phyloP scores from a whole-genome alignment of 2,113 vertebrate species.

The Aspidoscelis tigris region DNA sequence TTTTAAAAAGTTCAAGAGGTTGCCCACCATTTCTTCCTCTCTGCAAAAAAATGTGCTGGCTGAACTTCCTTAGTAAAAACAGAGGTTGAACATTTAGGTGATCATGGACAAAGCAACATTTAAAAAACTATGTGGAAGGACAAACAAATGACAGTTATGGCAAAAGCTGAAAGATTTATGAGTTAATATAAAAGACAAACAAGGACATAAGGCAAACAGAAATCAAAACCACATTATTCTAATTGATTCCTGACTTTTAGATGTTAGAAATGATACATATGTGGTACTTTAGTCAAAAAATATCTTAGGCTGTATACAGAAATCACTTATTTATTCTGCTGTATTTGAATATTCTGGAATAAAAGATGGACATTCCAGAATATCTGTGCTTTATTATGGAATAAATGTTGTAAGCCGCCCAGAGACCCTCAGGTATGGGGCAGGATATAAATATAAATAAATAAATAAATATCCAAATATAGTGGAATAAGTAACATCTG shows the following conservation, averaged over 20 bases:
- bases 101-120: slow-evolving; percentile 82
- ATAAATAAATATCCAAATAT: too few relatives aligned
- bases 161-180: slow-evolving; percentile 89
- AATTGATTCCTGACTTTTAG: slow-evolving; percentile 29
- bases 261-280: slow-evolving; percentile 27
- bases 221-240: slow-evolving; percentile 42
- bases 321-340: too few relatives aligned
- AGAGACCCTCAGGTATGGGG: too few relatives aligned
- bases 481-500: too few relatives aligned
- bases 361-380: too few relatives aligned
- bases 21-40: slow-evolving; percentile 90
- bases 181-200: slow-evolving; percentile 75
- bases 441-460: too few relatives aligned
- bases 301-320: background rate
- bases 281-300: slow-evolving; percentile 39
- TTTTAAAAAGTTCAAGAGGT: slow-evolving; percentile 89
- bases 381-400: too few relatives aligned
- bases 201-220: slow-evolving; percentile 66
- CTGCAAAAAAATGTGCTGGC: slow-evolving; percentile 76
- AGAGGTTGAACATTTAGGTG: slow-evolving; percentile 83
- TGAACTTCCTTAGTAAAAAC: slow-evolving; percentile 91
- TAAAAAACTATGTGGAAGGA: slow-evolving; percentile 83
- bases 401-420: too few relatives aligned
- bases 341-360: too few relatives aligned
- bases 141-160: slow-evolving; percentile 86